These are phyloP conservation scores for Harpegnathos saltator DNA, from an alignment of 1,140 invertebrate genomes.

Conservation along the genomic window DNA sequence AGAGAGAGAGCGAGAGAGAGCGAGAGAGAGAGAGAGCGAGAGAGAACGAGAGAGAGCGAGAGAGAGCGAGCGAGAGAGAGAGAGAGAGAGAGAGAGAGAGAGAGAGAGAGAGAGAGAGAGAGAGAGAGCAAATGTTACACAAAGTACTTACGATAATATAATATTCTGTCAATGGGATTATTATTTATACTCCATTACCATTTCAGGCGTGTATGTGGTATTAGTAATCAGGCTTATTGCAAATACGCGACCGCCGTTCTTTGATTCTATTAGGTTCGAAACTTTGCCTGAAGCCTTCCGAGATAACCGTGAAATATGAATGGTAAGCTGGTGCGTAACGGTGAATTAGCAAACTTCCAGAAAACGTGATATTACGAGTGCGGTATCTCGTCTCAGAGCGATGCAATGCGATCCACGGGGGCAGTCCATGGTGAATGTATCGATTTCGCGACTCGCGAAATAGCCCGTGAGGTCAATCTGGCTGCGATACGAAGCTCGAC, in stretches of 20 bases:
- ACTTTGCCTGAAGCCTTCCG: neutral
- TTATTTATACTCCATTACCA: slow-evolving; percentile 19
- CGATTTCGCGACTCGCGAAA: neutral
- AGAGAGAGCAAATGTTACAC: neutral
- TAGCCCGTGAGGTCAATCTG: neutral
- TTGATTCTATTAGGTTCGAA: slow-evolving; percentile 15
- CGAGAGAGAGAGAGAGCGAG: no score
- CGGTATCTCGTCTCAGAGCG: neutral
- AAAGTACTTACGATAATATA: slow-evolving; percentile 18
- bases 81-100: no score
- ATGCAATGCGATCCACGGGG: neutral
- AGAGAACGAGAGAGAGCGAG: no score
- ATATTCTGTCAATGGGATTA: slow-evolving; percentile 12
- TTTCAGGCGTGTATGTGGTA: neutral
- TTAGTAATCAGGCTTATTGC: slow-evolving; percentile 11
- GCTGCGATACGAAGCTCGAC: neutral
- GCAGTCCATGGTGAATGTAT: neutral
- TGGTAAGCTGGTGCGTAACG: neutral
- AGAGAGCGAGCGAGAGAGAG: no score
- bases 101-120: no score
- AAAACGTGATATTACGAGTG: slow-evolving; percentile 16
- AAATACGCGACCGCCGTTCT: neutral
- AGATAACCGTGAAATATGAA: slow-evolving; percentile 17
- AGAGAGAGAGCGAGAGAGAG: no score
- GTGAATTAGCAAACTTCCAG: neutral